phyloP scores from a whole-genome alignment of 2,888 invertebrate species.

The Tenodera sinensis region DNA sequence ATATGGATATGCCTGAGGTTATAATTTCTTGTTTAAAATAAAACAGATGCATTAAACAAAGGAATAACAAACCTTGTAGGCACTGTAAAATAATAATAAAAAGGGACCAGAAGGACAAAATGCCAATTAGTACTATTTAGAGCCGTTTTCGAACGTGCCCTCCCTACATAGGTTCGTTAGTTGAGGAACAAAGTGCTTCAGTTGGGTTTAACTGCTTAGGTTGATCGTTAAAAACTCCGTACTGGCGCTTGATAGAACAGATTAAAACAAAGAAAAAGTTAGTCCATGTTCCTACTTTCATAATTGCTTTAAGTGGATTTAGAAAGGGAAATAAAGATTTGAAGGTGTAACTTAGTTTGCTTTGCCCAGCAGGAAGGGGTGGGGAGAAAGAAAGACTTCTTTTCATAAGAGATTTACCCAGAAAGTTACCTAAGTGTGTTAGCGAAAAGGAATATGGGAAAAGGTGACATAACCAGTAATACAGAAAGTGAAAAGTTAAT shows the following conservation, averaged over 20 bases:
- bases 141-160: too few relatives aligned
- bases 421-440: slow-evolving; percentile 1
- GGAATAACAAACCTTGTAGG: too few relatives aligned
- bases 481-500: neutral
- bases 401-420: neutral
- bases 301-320: slow-evolving; percentile 3
- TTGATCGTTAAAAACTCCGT: neutral
- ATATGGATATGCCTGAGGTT: too few relatives aligned
- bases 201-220: neutral
- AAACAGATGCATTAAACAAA: too few relatives aligned
- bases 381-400: neutral
- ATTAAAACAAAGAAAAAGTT: neutral
- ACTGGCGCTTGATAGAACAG: neutral
- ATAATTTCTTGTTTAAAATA: too few relatives aligned
- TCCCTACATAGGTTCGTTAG: neutral
- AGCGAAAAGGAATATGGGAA: neutral
- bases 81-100: too few relatives aligned
- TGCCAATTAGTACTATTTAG: too few relatives aligned
- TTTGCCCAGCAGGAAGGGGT: neutral
- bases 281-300: neutral
- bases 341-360: neutral
- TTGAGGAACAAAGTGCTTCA: neutral
- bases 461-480: slow-evolving; percentile 7
- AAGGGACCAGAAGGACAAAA: neutral
- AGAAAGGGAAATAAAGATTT: neutral